Evolutionary conservation across 2,888 invertebrate species (phyloP).

Genomic region (Tenthredo scrophulariae): DNA sequence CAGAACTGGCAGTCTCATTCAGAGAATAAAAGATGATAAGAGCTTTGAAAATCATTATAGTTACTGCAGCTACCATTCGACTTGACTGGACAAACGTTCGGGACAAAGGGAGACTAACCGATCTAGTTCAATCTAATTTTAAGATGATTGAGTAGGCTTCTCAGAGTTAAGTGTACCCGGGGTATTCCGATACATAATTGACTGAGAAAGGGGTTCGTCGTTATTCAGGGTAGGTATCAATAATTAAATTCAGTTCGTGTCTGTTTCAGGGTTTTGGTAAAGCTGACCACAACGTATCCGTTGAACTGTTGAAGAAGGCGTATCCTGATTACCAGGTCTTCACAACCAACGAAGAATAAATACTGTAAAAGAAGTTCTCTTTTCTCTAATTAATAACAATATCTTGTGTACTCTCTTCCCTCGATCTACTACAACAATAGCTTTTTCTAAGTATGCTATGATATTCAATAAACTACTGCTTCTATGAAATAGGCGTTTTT

Average conservation of each 20-base stretch:
- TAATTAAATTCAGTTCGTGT: constrained; percentile 5
- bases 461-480: constrained; percentile 24
- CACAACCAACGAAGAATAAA: constrained; percentile 91
- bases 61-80: neutral
- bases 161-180: neutral
- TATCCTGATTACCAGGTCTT: constrained; percentile 89
- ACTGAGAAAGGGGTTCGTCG: neutral
- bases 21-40: too few species aligned
- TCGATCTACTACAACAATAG: neutral
- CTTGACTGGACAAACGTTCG: neutral
- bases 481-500: neutral
- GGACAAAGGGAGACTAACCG: neutral
- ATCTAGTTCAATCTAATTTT: neutral
- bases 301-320: constrained; percentile 86
- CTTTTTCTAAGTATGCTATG: neutral
- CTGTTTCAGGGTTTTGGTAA: constrained; percentile 88
- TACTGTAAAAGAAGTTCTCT: neutral
- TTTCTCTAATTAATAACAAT: neutral
- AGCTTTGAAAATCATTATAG: too few species aligned
- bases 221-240: constrained; percentile 9
- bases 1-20: neutral
- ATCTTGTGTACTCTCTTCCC: neutral
- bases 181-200: neutral
- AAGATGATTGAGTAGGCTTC: neutral
- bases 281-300: constrained; percentile 92